Conservation (phyloP, 2,113 vertebrate species). For the Hippocampus mohnikei region DNA sequence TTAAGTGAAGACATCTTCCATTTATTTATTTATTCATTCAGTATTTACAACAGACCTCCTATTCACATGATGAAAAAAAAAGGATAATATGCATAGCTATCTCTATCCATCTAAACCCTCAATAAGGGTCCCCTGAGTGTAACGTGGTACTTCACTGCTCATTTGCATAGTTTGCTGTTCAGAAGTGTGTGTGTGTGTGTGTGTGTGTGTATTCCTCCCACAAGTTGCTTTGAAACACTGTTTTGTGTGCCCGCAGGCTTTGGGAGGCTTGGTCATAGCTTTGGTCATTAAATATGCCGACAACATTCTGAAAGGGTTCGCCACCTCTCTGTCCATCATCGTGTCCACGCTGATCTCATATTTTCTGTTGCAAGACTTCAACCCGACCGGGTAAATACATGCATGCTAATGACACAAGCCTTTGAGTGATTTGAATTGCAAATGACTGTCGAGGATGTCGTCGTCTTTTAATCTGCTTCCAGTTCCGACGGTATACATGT, state of each 20-base stretch:
- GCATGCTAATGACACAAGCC: neutral
- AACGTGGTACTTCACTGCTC: too few species aligned
- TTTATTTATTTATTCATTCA: too few species aligned
- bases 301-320: constrained; percentile 70
- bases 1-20: too few species aligned
- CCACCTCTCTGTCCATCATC: constrained; percentile 64
- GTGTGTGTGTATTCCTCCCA: neutral
- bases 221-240: neutral
- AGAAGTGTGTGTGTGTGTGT: neutral
- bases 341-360: constrained; percentile 57
- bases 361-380: constrained; percentile 56
- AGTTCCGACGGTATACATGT: neutral
- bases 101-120: too few species aligned
- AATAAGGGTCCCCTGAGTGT: too few species aligned
- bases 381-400: constrained; percentile 50
- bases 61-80: too few species aligned
- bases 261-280: constrained; percentile 57
- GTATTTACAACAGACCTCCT: too few species aligned
- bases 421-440: neutral
- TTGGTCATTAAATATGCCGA: constrained; percentile 67
- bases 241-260: constrained; percentile 44
- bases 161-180: too few species aligned
- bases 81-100: too few species aligned
- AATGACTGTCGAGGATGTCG: neutral
- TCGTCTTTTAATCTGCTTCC: neutral